phyloP scores from a whole-genome alignment of 2,797 vertebrate genomes.

The Hemitrygon akajei region DNA sequence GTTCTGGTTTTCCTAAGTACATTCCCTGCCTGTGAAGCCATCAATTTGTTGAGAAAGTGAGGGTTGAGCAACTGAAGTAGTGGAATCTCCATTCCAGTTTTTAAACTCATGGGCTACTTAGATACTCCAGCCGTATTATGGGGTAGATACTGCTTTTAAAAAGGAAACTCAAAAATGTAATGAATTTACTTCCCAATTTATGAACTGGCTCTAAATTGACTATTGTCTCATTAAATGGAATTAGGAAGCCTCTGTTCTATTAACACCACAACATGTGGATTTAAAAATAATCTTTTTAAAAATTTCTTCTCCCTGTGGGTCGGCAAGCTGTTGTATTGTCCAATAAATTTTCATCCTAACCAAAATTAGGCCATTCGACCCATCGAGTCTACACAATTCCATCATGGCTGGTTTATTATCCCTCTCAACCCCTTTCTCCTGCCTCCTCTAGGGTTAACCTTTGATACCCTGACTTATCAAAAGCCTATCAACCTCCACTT shows the following conservation, averaged over 20 bases:
- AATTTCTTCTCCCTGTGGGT: not conserved
- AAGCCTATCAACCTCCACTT: too few species aligned
- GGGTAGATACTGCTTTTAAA: not conserved
- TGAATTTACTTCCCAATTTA: not conserved
- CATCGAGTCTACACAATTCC: too few species aligned
- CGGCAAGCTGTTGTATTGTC: not conserved
- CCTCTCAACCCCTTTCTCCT: too few species aligned
- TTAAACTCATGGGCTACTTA: too few species aligned
- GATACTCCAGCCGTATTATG: not conserved
- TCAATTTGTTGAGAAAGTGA: too few species aligned
- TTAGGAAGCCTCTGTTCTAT: not conserved
- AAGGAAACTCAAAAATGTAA: not conserved
- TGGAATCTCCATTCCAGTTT: too few species aligned
- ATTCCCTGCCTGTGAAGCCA: not conserved
- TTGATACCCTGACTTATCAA: too few species aligned
- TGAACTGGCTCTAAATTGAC: not conserved
- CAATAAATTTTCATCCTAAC: not conserved
- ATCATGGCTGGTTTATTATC: too few species aligned
- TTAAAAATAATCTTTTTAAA: conserved; percentile 1
- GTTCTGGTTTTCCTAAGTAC: not conserved
- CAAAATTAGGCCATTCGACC: not conserved
- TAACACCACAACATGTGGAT: not conserved
- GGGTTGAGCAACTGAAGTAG: not conserved
- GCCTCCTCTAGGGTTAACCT: too few species aligned
- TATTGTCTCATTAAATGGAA: not conserved